phyloP scores from a whole-genome alignment of 2,113 vertebrate genomes.

The Chitala chitala region DNA sequence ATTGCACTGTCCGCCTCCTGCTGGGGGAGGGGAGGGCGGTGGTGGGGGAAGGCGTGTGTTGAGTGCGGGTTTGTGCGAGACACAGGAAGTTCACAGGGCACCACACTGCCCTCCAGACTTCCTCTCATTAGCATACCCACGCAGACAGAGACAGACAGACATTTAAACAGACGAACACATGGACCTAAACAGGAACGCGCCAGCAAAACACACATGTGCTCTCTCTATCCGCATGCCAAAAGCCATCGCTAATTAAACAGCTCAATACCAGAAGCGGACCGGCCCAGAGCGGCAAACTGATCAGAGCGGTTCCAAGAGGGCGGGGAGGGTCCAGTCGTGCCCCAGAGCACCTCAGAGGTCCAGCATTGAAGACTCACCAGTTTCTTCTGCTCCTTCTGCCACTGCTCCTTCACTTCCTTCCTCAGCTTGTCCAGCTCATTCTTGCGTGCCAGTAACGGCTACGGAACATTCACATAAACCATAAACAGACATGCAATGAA shows the following conservation, averaged over 20 bases:
- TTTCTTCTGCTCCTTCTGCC: conserved; percentile 94
- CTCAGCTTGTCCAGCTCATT: conserved; percentile 90
- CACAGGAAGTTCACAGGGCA: background rate
- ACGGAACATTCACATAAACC: conserved; percentile 6
- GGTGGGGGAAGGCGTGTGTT: background rate
- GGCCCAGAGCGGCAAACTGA: no score
- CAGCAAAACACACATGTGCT: no score
- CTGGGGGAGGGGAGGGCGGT: conserved; percentile 52
- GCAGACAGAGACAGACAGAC: no score
- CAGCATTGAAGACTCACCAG: no score
- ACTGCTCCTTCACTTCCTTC: conserved; percentile 92
- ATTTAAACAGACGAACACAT: no score
- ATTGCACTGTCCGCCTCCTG: conserved; percentile 77
- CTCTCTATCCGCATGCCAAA: no score
- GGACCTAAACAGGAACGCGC: no score
- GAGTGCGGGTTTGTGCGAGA: background rate
- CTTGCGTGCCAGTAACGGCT: conserved; percentile 90
- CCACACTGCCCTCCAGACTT: background rate
- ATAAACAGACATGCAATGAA: background rate
- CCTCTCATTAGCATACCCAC: no score
- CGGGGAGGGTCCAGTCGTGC: no score
- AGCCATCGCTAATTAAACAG: background rate
- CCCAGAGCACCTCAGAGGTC: no score
- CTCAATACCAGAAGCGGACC: background rate
- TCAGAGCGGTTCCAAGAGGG: no score